Evolutionary conservation across 2,888 invertebrate genomes (phyloP).

Genomic region (Chloromyia formosa): DNA sequence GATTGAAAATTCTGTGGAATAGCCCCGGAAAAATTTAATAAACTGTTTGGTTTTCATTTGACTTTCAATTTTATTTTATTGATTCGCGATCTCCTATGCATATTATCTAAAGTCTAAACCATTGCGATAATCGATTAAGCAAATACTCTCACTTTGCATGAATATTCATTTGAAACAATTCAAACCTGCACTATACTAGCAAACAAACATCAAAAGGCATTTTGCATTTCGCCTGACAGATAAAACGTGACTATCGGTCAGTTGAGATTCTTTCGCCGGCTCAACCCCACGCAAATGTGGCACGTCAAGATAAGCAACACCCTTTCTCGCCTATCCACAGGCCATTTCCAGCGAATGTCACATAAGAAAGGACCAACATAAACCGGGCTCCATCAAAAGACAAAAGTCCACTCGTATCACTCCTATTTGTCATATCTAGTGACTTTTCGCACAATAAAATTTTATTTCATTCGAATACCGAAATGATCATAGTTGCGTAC

Average conservation of each 20-base stretch:
- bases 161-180: neutral
- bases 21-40: too few species aligned
- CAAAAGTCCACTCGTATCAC: constrained; percentile 7
- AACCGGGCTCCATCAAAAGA: constrained; percentile 3
- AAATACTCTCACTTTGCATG: neutral
- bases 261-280: constrained; percentile 34
- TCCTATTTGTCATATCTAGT: constrained; percentile 41
- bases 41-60: too few species aligned
- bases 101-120: too few species aligned
- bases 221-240: constrained; percentile 34
- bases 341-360: constrained; percentile 4
- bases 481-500: constrained; percentile 37
- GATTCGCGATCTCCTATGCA: too few species aligned
- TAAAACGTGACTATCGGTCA: constrained; percentile 39
- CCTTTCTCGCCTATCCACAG: constrained; percentile 4
- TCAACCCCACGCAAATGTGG: constrained; percentile 28
- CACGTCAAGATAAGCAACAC: constrained; percentile 34
- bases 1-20: too few species aligned
- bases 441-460: constrained; percentile 44
- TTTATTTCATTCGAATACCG: constrained; percentile 20
- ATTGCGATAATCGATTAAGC: neutral
- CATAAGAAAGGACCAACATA: constrained; percentile 9
- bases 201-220: constrained; percentile 1
- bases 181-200: neutral
- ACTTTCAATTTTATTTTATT: too few species aligned